A percentile compares a stretch with the other conserved stretches of the same genome.
These are phyloP conservation scores for Dolomedes plantarius DNA, from an alignment of 2,888 invertebrate species.

Conservation along the genomic window DNA sequence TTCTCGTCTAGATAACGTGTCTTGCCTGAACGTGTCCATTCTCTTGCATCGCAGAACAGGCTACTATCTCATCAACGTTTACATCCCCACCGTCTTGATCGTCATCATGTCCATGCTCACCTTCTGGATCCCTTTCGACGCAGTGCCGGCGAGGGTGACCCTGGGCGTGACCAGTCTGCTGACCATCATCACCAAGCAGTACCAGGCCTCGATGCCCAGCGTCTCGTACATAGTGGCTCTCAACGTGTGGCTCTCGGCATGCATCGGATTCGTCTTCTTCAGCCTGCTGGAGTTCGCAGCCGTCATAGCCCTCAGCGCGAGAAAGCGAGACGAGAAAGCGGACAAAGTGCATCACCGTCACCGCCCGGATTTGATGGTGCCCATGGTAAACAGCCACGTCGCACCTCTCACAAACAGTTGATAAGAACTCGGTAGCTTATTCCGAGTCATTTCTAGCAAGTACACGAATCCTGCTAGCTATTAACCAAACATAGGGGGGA, in stretches of 20 bases:
- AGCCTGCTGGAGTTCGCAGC: constrained; percentile 73
- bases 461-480: too few relatives aligned
- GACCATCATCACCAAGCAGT: constrained; percentile 78
- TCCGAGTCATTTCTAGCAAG: too few relatives aligned
- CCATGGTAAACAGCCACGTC: not conserved
- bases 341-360: not conserved
- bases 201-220: constrained; percentile 51
- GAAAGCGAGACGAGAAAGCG: not conserved
- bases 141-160: constrained; percentile 72
- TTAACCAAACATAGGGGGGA: too few relatives aligned
- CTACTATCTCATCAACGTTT: constrained; percentile 63
- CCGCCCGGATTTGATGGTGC: not conserved
- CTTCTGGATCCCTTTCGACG: constrained; percentile 72
- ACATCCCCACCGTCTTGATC: constrained; percentile 67
- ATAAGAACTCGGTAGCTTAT: too few relatives aligned
- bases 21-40: constrained; percentile 24
- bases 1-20: not conserved
- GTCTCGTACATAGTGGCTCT: constrained; percentile 76
- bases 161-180: too few relatives aligned
- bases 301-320: constrained; percentile 55
- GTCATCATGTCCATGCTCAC: constrained; percentile 71
- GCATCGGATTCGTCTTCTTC: constrained; percentile 74
- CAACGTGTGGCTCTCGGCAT: constrained; percentile 74
- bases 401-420: too few relatives aligned
- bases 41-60: constrained; percentile 57